Conservation (phyloP, 1,140 invertebrate genomes). For the Papilio aristodemus region DNA sequence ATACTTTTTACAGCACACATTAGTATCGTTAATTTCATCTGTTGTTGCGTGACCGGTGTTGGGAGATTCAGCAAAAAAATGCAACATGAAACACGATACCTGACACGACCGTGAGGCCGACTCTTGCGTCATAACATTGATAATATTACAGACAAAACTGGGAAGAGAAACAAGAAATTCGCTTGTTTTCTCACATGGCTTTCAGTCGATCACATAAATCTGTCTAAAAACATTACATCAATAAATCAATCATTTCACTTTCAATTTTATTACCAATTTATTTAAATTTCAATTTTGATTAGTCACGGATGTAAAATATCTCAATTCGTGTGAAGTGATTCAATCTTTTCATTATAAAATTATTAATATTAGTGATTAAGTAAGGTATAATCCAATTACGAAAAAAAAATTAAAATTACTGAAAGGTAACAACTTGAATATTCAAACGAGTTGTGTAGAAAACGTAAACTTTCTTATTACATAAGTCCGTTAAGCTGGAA, state of each 20-base stretch:
- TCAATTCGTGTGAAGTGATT: not conserved
- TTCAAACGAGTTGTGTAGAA: conserved; percentile 44
- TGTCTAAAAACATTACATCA: not conserved
- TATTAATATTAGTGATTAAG: not conserved
- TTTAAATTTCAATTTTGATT: conserved; percentile 11
- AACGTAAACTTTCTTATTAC: conserved; percentile 60
- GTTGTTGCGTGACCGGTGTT: conserved; percentile 58
- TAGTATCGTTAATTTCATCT: conserved; percentile 42
- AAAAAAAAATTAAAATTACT: conserved; percentile 4
- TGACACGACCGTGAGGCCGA: not conserved
- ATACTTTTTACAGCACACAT: conserved; percentile 46
- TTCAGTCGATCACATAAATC: not conserved
- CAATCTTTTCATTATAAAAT: not conserved
- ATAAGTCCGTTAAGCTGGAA: conserved; percentile 38
- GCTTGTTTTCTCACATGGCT: not conserved
- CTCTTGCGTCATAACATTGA: not conserved
- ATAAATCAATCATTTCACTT: conserved; percentile 19
- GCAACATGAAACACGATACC: conserved; percentile 1
- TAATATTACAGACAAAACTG: not conserved
- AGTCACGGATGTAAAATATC: conserved; percentile 4
- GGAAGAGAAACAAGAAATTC: not conserved
- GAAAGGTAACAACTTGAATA: conserved; percentile 47
- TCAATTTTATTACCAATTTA: conserved; percentile 22
- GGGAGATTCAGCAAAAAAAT: conserved; percentile 23
- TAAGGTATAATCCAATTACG: not conserved